Evolutionary conservation across 2,113 vertebrate species (phyloP).

Genomic region (Rhombomys opimus): DNA sequence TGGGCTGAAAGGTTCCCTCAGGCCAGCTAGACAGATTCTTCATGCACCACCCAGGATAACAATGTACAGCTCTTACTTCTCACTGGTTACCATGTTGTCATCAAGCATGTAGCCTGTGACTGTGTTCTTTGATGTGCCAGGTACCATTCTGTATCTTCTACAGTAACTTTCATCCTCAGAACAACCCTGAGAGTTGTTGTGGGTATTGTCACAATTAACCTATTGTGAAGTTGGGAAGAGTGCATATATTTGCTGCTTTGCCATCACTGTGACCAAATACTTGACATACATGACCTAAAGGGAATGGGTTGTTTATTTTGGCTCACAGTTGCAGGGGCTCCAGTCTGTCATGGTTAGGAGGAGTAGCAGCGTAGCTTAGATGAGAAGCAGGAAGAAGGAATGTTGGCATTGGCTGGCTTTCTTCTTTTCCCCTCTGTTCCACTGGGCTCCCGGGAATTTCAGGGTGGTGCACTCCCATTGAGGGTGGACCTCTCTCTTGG

Average conservation of each 20-base stretch:
- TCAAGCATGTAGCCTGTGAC: rapidly evolving
- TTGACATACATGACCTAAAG: neutral
- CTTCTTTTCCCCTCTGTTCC: neutral
- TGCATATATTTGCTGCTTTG: neutral
- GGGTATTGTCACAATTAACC: neutral
- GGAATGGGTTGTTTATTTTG: too few species aligned
- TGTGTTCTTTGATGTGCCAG: neutral
- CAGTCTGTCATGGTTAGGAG: neutral
- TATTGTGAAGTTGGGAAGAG: neutral
- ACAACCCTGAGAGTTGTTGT: too few species aligned
- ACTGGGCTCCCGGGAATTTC: neutral
- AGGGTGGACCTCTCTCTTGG: neutral
- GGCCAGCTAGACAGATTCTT: neutral
- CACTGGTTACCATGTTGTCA: rapidly evolving
- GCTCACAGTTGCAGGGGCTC: neutral
- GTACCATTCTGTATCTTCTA: neutral
- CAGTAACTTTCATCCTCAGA: neutral
- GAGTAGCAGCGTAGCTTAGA: neutral
- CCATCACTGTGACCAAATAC: too few species aligned
- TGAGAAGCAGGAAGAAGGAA: neutral
- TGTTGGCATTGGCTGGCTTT: neutral
- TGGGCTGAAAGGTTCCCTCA: neutral
- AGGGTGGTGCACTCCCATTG: neutral
- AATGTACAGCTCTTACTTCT: neutral
- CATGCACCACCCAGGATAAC: too few species aligned